Base-by-base conservation (phyloP, 2,888 invertebrate genomes). In the Chrysolina haemoptera region DNA sequence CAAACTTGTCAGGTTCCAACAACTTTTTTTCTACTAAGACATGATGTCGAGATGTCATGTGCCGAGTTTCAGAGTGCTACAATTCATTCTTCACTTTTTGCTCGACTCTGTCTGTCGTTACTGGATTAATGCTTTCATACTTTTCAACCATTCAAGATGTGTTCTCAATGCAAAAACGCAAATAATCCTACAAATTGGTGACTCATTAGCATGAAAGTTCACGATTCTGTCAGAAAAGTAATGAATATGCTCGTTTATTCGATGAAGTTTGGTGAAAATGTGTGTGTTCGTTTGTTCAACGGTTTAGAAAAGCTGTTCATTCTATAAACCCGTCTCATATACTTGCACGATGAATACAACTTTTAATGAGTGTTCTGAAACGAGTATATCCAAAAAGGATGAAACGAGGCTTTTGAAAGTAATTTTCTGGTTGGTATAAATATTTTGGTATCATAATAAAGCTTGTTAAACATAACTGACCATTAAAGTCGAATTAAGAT, bases 241-340 rank as follows among this genome's bases (percentile, higher is more conserved):
- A 53, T 53, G 53, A 53, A 53, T 11, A 53, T 11, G 53, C 53
- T 53, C 53, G 53, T 53, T 22, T 53, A 53, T 20, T 22, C 20
- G 6, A 20, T 18, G 18, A 53, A 53, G 53, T 53, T 53, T 12
- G 20, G 12, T 53, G 20, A 12, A 53, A 53, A 53, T 53, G 18
- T 53, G 16, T 53, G 18, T 53, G 20, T 53, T 12, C 18, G 20
- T 53, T 53, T 53, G 20, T 12, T 53, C 20, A 18, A 11, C 20
- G 18, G 18, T 53, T 22, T 11, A 11, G 12, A 6, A 53, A 11
- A 53, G 20, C 53, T 11, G 20, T 18, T 53, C 53, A 53, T 53
- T 20, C 53, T 11, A 18, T 5, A 20, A 53, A 20, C 18, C 1
- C 12, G 5, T 11, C 4, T 12, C 20, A 20, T 20, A 53, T 53